phyloP scores from a whole-genome alignment of 2,888 invertebrate species.

The Dastarcus helophoroides region DNA sequence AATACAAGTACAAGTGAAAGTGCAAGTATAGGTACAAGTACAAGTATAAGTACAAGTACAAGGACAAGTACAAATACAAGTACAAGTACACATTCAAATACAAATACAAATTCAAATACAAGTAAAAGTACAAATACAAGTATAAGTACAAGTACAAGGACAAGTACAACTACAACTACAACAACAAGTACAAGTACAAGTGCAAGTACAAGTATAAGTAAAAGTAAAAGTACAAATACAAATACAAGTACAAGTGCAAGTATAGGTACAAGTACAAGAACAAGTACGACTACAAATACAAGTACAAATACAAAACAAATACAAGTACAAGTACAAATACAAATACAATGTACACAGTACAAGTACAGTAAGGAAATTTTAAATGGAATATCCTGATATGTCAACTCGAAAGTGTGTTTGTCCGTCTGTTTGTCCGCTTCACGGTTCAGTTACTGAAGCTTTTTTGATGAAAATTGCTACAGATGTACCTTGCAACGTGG shows the following conservation, averaged over 20 bases:
- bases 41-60: not conserved
- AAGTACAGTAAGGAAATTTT: too few species aligned
- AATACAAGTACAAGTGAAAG: too few species aligned
- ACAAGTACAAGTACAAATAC: slow-evolving; percentile 1
- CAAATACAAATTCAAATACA: slow-evolving; percentile 1
- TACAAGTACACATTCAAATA: slow-evolving; percentile 2
- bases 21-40: too few species aligned
- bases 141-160: slow-evolving; percentile 2
- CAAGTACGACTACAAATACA: not conserved
- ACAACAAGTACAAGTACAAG: not conserved
- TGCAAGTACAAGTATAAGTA: slow-evolving; percentile 1
- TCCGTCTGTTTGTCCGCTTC: too few species aligned
- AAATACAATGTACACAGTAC: too few species aligned
- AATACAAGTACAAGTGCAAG: not conserved
- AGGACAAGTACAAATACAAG: not conserved
- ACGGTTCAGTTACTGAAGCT: too few species aligned
- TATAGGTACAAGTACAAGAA: not conserved
- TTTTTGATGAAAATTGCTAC: too few species aligned
- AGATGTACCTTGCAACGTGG: too few species aligned
- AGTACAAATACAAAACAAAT: slow-evolving; percentile 1
- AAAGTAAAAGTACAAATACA: not conserved
- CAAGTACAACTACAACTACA: slow-evolving; percentile 2
- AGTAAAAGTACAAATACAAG: slow-evolving; percentile 1
- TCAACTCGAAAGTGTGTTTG: too few species aligned
- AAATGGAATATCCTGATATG: too few species aligned